These are phyloP conservation scores for Tenrec ecaudatus DNA, from an alignment of 2,113 vertebrate species.

Conservation along the genomic window DNA sequence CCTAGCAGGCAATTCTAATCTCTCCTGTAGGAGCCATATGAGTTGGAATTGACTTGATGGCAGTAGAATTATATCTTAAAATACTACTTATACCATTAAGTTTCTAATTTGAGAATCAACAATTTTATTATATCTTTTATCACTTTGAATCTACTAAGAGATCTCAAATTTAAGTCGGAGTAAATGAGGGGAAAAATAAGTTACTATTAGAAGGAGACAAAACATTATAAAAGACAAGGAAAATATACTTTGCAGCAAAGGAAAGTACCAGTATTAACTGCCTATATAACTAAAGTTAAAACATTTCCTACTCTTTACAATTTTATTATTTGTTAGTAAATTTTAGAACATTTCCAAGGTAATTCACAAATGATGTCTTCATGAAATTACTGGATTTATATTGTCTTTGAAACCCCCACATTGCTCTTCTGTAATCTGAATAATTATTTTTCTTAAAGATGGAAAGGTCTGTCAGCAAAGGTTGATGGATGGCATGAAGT, in stretches of 20 bases:
- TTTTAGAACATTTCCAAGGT: slow-evolving; percentile 11
- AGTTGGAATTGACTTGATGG: no score
- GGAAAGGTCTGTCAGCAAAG: slow-evolving; percentile 62
- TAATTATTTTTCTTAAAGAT: slow-evolving; percentile 43
- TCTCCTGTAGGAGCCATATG: no score
- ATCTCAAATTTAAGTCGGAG: neutral
- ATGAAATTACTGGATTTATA: slow-evolving; percentile 1
- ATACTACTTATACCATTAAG: neutral
- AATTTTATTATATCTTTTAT: slow-evolving; percentile 7
- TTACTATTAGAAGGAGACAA: neutral
- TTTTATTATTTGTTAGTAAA: slow-evolving; percentile 15
- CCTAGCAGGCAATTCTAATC: no score
- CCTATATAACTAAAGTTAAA: neutral
- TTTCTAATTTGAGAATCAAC: slow-evolving; percentile 30
- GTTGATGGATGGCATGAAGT: slow-evolving; percentile 39
- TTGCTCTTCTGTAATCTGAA: slow-evolving; percentile 25
- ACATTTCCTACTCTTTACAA: neutral
- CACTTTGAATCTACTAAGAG: slow-evolving; percentile 7
- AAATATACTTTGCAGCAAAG: neutral
- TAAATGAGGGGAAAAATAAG: neutral
- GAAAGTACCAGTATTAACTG: neutral
- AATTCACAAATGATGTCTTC: slow-evolving; percentile 17
- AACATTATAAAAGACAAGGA: neutral
- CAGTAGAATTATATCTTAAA: neutral
- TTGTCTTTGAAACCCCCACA: neutral